Evolutionary conservation across 1,140 invertebrate genomes (phyloP).

Genomic region (Pseudomyrmex gracilis): DNA sequence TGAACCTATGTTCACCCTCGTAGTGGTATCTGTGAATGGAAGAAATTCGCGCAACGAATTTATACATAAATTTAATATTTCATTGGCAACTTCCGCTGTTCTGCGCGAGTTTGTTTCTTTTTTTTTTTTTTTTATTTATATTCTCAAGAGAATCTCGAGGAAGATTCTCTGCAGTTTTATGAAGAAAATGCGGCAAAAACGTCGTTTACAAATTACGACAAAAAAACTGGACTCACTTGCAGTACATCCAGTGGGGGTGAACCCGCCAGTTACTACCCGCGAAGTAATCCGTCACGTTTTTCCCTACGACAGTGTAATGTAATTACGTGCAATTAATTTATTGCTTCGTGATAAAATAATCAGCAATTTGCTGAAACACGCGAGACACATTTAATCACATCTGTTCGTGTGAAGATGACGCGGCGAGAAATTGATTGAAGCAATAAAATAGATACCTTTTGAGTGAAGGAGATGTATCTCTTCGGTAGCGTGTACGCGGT

Average conservation of each 20-base stretch:
- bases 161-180: background rate
- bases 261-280: constrained; percentile 93
- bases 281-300: constrained; percentile 89
- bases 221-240: constrained; percentile 79
- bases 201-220: background rate
- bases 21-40: constrained; percentile 87
- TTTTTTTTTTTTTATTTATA: background rate
- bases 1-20: constrained; percentile 82
- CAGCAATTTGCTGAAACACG: too few species aligned
- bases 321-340: constrained; percentile 28
- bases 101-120: constrained; percentile 16
- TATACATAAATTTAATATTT: background rate
- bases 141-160: background rate
- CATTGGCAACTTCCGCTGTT: too few species aligned
- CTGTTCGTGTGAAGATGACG: too few species aligned
- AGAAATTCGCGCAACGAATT: background rate
- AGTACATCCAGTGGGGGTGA: constrained; percentile 93
- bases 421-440: too few species aligned
- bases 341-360: too few species aligned
- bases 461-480: constrained; percentile 89
- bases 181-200: background rate
- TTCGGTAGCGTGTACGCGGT: constrained; percentile 87
- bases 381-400: too few species aligned
- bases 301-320: constrained; percentile 82
- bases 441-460: constrained; percentile 86